Percentiles rank a stretch among this genome's conserved stretches.
Conservation (phyloP, 2,113 vertebrate species). For the Lepisosteus oculatus region DNA sequence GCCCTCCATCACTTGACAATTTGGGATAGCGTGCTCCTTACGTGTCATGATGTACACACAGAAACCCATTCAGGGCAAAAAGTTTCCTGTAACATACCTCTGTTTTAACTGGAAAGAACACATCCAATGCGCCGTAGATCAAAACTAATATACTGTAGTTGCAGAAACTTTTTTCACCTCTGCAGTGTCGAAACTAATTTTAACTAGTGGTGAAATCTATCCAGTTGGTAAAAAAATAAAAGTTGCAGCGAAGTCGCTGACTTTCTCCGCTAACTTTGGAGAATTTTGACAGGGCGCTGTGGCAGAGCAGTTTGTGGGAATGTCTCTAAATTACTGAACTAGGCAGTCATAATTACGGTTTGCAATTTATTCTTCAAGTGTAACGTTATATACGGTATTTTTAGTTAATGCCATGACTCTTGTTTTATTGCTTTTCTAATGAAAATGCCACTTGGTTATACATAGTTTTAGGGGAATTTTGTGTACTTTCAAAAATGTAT, state of each 20-base stretch:
- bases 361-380: too few relatives aligned
- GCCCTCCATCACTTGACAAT: too few relatives aligned
- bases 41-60: not conserved
- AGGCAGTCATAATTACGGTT: not conserved
- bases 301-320: not conserved
- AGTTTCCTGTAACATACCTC: not conserved
- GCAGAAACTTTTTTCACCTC: not conserved
- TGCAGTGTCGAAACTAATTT: too few relatives aligned
- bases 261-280: not conserved
- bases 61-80: not conserved
- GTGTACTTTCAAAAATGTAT: not conserved
- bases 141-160: not conserved
- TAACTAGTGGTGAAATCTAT: not conserved
- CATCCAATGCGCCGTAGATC: not conserved
- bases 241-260: not conserved
- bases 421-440: not conserved
- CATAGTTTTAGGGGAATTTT: too few relatives aligned
- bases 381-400: not conserved
- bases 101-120: not conserved
- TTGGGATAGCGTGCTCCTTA: not conserved
- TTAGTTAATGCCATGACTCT: not conserved
- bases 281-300: constrained; percentile 5
- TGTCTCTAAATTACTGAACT: constrained; percentile 9
- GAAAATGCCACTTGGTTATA: not conserved
- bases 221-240: not conserved